Base-by-base conservation (phyloP, 2,888 invertebrate species). In the Drosophila lutescens region DNA sequence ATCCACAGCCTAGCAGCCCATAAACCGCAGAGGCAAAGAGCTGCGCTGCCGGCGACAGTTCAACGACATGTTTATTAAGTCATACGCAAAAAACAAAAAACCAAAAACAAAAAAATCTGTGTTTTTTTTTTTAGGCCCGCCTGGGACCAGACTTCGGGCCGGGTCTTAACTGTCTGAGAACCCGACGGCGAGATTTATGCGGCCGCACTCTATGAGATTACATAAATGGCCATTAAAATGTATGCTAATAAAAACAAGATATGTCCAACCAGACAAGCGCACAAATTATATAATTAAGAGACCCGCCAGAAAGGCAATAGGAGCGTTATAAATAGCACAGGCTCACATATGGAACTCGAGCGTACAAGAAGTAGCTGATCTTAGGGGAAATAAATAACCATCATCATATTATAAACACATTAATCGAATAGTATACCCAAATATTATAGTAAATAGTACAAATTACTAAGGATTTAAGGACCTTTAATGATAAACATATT, bases 61-160 rank as follows among this genome's bases (percentile, higher is more conserved):
- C 86, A 86, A 86, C 86, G 86, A 86, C 86, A 83, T 83, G 87
- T 87, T 86, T 87, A 86, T 86, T 87, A 86, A 87, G 85, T 85
- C 85, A 85, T 85, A 78, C 85, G 80, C 87, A 81, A 82, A 84
- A 82, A 76, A 75, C 71, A 67, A 26, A 2, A 82, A 76, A 75
- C 71, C 65, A 26, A 2, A 0, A 26, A 26, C 6, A 26, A 26
- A 26, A 30, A 30, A 30, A 30, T 26, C 26, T 10, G 10, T 3
- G 17, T 32, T 3, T 20, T 3, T 32, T 32, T 32, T 12, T 34
- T 32, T 49, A 20, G 34, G 32, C 34, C 49, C 49, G 70, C 76
- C 80, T 66, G 69, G 57, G 60, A 65, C n/a, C 36, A 43, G 38
- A 69, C 23, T 20, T 30, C 30, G 34, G 23, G 50, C 44, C 43